A percentile compares a stretch with the other conserved stretches of the same genome.
Evolutionary conservation across 2,797 vertebrate species (phyloP).

Genomic region (Alauda arvensis): DNA sequence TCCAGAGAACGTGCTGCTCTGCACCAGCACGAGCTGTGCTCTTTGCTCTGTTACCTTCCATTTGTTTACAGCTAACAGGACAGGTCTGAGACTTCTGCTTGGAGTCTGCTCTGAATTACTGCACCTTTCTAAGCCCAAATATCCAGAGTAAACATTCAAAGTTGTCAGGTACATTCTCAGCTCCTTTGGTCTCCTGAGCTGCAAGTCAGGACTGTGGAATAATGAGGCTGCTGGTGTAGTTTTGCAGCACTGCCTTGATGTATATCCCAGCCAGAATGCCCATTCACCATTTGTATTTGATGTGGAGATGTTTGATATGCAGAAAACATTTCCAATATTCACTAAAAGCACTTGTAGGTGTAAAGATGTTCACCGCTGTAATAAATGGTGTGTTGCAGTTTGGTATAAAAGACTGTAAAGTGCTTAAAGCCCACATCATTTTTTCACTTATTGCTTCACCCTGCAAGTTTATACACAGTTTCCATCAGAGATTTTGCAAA

Average conservation of each 20-base stretch:
- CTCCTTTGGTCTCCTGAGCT: not conserved
- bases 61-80: not conserved
- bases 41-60: not conserved
- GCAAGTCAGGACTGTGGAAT: not conserved
- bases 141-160: not conserved
- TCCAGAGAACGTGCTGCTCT: not conserved
- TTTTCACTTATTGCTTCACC: conserved; percentile 10
- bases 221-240: not conserved
- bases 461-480: not conserved
- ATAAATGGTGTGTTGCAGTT: not conserved
- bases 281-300: not conserved
- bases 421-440: conserved; percentile 8
- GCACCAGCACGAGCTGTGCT: not conserved
- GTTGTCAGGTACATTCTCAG: too few relatives aligned
- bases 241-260: not conserved
- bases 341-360: conserved; percentile 11
- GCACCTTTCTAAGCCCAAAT: not conserved
- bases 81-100: not conserved
- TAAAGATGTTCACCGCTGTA: not conserved
- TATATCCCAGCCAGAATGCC: not conserved
- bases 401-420: conserved; percentile 30
- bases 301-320: conserved; percentile 1
- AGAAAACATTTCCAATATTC: not conserved
- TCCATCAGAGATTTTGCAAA: conserved; percentile 4
- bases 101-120: not conserved